Percentiles rank a stretch among this genome's conserved stretches.
Conservation (phyloP, 2,113 vertebrate species). For the Columba livia region DNA sequence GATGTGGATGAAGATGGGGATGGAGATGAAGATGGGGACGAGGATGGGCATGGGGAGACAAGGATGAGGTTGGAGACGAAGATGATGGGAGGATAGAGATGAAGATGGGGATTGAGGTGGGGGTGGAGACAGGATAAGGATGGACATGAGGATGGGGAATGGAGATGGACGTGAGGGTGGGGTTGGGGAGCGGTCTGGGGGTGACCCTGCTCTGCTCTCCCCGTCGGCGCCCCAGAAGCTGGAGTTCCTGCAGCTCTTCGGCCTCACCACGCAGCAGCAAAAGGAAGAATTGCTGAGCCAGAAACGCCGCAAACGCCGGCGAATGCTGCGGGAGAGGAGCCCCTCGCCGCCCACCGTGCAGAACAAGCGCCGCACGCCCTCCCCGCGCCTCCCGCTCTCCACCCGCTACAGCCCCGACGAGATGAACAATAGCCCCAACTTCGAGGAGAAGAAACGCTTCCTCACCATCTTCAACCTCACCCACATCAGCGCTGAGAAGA, state of each 20-base stretch:
- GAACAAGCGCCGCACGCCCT: slow-evolving; percentile 85
- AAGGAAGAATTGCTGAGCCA: slow-evolving; percentile 90
- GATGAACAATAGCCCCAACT: slow-evolving; percentile 93
- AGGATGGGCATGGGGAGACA: background rate
- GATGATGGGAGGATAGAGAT: background rate
- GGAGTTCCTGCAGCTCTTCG: slow-evolving; percentile 90
- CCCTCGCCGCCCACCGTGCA: slow-evolving; percentile 85
- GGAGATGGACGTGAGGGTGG: background rate
- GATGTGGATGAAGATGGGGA: no score
- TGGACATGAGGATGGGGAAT: background rate
- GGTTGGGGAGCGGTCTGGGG: accelerated
- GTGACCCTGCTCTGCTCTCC: slow-evolving; percentile 37
- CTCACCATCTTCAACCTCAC: slow-evolving; percentile 95
- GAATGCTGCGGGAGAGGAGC: slow-evolving; percentile 94
- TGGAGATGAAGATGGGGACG: background rate
- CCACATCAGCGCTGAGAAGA: slow-evolving; percentile 90
- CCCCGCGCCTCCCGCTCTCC: slow-evolving; percentile 80
- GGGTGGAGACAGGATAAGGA: no score
- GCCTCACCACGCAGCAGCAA: slow-evolving; percentile 89
- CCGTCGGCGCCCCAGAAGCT: slow-evolving; percentile 82
- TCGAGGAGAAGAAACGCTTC: slow-evolving; percentile 96
- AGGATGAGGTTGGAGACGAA: background rate
- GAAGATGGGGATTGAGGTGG: no score
- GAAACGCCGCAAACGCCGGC: slow-evolving; percentile 91
- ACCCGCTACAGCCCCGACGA: slow-evolving; percentile 95